Base-by-base conservation (phyloP, 2,113 vertebrate genomes). In the Carassius auratus region DNA sequence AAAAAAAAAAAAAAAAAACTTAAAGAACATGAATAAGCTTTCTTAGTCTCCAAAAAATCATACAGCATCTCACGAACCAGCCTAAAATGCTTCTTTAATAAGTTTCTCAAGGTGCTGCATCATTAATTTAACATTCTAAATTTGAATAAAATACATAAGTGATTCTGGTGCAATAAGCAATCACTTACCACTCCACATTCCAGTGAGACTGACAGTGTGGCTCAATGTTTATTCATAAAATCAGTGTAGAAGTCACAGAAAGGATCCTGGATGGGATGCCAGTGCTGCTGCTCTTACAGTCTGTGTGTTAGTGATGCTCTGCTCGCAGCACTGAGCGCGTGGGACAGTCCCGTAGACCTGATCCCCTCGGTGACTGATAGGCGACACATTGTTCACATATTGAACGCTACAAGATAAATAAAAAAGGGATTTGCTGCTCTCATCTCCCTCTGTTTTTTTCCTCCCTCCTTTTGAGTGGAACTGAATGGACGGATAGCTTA, bases 351-450 rank as follows among this genome's bases (percentile, higher is more conserved):
- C 87, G 94, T 91, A 93, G 94, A 93, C 93, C 93, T 95, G 93
- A 95, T 94, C 94, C 94, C 92, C 93, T 94, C 92, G 92, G 92
- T 95, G 93, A 95, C 92, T 95, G 95, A 95, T 95, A 95, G 94
- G 94, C 94, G 95, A 96, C 95, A 96, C 95, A 96, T 96, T 96
- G 96, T 96, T 95, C 94, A 95, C 95, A 95, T 96, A 97, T 93
- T 96, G 94, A 96, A 95, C 94, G 92, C 95, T 94, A 95, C 94
- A 93, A 94, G 93, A 91, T 93, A 94, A 95, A 95, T 95, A 95
- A 95, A 95, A 95, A 94, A 94, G 94, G 95, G 95, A 95, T 95
- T 94, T 96, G 95, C 94, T 93, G 95, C 94, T 95, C 95, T 96
- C 95, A 95, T 95, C 95, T 95, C 94, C 93, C 93, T 95, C 92